These are phyloP conservation scores for Oreortyx pictus DNA, from an alignment of 2,797 vertebrate genomes.

Conservation along the genomic window DNA sequence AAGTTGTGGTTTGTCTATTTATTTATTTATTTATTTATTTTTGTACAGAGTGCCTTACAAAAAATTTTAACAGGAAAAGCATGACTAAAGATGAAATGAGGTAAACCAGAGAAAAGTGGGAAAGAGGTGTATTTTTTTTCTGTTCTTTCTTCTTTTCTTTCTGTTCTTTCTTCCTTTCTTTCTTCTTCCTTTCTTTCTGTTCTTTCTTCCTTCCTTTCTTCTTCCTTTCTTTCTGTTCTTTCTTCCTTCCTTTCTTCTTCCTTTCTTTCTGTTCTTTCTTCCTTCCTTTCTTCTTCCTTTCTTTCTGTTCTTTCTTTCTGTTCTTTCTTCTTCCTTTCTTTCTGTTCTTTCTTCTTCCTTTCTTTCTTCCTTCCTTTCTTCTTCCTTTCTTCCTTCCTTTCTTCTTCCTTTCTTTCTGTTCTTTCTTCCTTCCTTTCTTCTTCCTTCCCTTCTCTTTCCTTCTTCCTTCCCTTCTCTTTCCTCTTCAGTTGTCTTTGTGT, in stretches of 20 bases:
- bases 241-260: too few relatives aligned
- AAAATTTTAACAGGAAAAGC: neutral
- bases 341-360: too few relatives aligned
- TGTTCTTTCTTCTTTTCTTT: neutral
- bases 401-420: neutral
- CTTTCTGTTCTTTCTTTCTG: neutral
- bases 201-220: too few relatives aligned
- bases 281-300: too few relatives aligned
- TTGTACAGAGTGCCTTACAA: neutral
- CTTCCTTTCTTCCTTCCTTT: too few relatives aligned
- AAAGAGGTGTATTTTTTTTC: neutral
- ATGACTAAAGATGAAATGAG: neutral
- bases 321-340: neutral
- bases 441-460: too few relatives aligned
- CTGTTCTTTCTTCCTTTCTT: too few relatives aligned
- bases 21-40: neutral
- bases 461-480: too few relatives aligned
- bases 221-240: too few relatives aligned
- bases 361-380: too few relatives aligned
- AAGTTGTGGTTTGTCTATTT: neutral
- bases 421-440: neutral
- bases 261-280: too few relatives aligned
- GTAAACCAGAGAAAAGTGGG: neutral
- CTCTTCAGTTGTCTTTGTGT: neutral
- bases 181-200: too few relatives aligned